Conservation (phyloP, 2,113 vertebrate genomes). For the Phainopepla nitens region DNA sequence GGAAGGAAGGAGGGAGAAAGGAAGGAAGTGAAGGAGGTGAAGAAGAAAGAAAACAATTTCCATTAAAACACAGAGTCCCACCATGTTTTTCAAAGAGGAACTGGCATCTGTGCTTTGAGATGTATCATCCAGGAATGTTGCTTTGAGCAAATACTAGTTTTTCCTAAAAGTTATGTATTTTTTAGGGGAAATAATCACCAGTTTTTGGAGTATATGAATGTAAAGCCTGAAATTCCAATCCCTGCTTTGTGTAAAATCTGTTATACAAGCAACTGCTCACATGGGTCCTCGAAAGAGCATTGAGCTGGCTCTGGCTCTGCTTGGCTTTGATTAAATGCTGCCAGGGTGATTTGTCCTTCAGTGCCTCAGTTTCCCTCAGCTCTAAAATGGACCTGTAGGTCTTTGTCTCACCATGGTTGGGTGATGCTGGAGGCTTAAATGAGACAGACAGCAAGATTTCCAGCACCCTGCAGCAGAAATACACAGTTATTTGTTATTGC, state of each 20-base stretch:
- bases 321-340: neutral
- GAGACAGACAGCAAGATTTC: neutral
- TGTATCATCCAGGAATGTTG: neutral
- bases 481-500: neutral
- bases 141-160: neutral
- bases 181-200: neutral
- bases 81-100: neutral
- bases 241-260: neutral
- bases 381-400: neutral
- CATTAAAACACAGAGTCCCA: neutral
- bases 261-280: neutral
- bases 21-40: neutral
- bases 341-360: neutral
- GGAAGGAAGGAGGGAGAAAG: neutral
- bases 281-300: neutral
- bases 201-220: neutral
- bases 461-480: neutral
- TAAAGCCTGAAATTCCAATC: neutral
- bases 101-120: neutral
- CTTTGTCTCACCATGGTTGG: neutral
- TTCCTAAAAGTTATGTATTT: neutral
- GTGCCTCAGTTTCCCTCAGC: neutral
- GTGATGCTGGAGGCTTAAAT: neutral
- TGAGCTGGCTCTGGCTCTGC: neutral
- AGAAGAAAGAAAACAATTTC: neutral